Evolutionary conservation across 2,888 invertebrate species (phyloP).

Genomic region (Strigamia crassipes): DNA sequence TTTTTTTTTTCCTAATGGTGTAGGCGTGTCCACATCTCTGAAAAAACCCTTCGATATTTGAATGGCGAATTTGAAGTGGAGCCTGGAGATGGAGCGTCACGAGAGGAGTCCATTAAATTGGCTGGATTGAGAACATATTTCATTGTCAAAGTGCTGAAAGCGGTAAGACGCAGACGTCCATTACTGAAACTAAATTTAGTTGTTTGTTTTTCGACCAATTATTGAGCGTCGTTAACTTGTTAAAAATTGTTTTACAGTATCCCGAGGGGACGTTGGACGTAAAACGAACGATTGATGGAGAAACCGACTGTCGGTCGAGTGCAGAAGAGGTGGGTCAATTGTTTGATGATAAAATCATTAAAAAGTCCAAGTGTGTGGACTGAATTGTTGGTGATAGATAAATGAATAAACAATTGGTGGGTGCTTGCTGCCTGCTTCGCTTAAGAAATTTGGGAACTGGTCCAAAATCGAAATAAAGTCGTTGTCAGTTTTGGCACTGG

Average conservation of each 20-base stretch:
- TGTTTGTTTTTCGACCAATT: slow-evolving; percentile 10
- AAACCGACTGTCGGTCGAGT: not conserved
- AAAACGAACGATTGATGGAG: slow-evolving; percentile 48
- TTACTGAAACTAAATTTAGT: not conserved
- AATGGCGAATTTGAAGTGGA: slow-evolving; percentile 92
- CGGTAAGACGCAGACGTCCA: not conserved
- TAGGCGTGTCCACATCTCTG: slow-evolving; percentile 91
- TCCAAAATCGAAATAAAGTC: slow-evolving; percentile 17
- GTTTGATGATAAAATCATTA: not conserved
- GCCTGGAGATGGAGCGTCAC: slow-evolving; percentile 83
- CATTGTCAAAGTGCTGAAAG: slow-evolving; percentile 79
- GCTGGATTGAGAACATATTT: slow-evolving; percentile 91
- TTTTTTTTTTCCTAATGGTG: slow-evolving; percentile 53
- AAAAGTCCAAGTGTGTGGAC: not conserved
- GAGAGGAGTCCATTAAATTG: slow-evolving; percentile 86
- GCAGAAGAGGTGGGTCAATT: not conserved
- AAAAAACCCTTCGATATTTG: slow-evolving; percentile 83
- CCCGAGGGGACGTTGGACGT: slow-evolving; percentile 55
- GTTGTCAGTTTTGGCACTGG: not conserved
- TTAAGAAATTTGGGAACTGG: not conserved
- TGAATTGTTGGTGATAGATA: not conserved
- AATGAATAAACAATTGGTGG: not conserved
- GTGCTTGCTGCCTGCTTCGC: not conserved
- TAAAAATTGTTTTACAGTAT: slow-evolving; percentile 52
- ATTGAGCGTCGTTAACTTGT: not conserved